phyloP scores from a whole-genome alignment of 1,140 invertebrate species.

The Bombus confusus region DNA sequence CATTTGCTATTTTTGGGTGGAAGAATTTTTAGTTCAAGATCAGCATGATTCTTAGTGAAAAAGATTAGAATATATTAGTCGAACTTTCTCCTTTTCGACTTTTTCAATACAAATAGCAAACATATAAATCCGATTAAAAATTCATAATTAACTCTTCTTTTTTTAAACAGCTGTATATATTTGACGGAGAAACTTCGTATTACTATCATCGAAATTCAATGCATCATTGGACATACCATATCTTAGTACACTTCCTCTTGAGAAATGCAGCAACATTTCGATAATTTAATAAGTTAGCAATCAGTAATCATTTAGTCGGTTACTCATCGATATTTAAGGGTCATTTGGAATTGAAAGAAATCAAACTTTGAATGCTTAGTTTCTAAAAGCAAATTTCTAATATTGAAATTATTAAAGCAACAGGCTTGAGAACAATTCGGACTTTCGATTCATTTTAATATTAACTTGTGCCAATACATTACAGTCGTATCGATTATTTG shows the following conservation, averaged over 20 bases:
- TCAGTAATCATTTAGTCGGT: background rate
- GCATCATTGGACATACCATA: no score
- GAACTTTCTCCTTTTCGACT: background rate
- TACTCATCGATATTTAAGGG: background rate
- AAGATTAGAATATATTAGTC: background rate
- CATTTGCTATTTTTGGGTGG: background rate
- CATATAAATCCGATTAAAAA: background rate
- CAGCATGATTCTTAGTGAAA: background rate
- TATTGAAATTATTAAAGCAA: background rate
- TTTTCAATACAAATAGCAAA: background rate
- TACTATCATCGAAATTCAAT: background rate
- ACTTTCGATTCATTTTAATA: background rate
- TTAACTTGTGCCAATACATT: background rate
- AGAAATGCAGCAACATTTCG: background rate
- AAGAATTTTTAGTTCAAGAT: background rate
- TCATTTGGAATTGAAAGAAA: background rate
- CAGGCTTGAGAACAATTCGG: background rate
- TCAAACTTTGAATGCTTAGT: background rate
- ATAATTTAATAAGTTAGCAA: background rate
- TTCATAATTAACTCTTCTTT: background rate
- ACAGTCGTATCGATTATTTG: background rate
- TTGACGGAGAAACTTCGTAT: background rate
- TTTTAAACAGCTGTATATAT: no score
- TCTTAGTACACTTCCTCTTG: background rate
- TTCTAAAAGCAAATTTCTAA: background rate